Evolutionary conservation across 2,797 vertebrate species (phyloP).

Genomic region (Anguilla pacifica): DNA sequence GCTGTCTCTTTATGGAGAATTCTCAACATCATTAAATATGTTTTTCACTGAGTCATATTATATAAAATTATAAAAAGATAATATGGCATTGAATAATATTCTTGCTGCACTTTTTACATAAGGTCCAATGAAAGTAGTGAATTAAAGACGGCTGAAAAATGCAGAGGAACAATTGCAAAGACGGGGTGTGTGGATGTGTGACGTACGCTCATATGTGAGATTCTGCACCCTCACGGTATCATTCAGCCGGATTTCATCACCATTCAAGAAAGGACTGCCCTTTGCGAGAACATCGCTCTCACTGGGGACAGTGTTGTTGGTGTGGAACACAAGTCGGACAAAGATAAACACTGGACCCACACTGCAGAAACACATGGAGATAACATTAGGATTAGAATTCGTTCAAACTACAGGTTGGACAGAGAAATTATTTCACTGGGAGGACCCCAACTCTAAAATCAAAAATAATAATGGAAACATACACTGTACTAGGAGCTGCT

Average conservation of each 20-base stretch:
- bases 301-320: no score
- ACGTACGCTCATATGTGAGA: not conserved
- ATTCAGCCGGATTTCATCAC: not conserved
- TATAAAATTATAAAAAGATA: no score
- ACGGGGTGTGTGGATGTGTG: not conserved
- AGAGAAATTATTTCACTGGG: no score
- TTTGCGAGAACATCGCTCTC: no score
- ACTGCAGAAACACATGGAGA: no score
- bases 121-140: not conserved
- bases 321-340: no score
- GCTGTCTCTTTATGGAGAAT: not conserved
- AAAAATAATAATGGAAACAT: not conserved
- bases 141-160: not conserved
- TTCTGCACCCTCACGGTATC: not conserved
- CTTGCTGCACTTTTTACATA: not conserved
- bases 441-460: no score
- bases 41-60: not conserved
- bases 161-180: not conserved
- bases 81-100: no score
- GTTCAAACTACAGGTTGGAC: no score
- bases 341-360: no score
- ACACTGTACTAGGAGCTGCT: not conserved
- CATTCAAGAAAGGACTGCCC: not conserved
- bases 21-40: not conserved
- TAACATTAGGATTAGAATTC: no score